Conservation (phyloP, 2,113 vertebrate genomes). For the Nerophis lumbriciformis region DNA sequence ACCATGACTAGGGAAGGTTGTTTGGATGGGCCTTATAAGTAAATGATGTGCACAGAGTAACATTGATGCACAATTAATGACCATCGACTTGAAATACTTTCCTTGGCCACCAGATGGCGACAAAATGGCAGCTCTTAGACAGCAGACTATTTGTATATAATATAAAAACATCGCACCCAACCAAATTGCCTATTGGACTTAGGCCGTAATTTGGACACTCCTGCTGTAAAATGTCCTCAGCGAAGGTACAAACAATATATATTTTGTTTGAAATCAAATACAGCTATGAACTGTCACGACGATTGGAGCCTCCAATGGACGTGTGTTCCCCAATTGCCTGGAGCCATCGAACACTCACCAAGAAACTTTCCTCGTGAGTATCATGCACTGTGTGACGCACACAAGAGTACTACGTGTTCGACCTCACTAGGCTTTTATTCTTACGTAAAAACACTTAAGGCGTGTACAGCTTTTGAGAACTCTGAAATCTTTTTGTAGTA, state of each 20-base stretch:
- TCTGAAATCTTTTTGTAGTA: conserved; percentile 34
- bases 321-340: conserved; percentile 74
- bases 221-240: not conserved
- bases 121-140: too few species aligned
- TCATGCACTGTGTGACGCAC: not conserved
- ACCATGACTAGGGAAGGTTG: too few species aligned
- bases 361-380: conserved; percentile 82
- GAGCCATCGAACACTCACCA: conserved; percentile 72
- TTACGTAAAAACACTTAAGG: not conserved
- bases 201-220: too few species aligned
- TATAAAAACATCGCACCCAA: too few species aligned
- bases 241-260: not conserved
- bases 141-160: too few species aligned
- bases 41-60: too few species aligned
- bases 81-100: too few species aligned
- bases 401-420: not conserved
- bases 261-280: conserved; percentile 1
- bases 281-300: conserved; percentile 79
- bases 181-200: too few species aligned
- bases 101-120: too few species aligned
- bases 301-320: conserved; percentile 79
- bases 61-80: too few species aligned
- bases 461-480: not conserved
- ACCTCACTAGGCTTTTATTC: not conserved
- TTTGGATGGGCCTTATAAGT: too few species aligned